Evolutionary conservation across 2,888 invertebrate genomes (phyloP).

Genomic region (Lycia hirtaria): DNA sequence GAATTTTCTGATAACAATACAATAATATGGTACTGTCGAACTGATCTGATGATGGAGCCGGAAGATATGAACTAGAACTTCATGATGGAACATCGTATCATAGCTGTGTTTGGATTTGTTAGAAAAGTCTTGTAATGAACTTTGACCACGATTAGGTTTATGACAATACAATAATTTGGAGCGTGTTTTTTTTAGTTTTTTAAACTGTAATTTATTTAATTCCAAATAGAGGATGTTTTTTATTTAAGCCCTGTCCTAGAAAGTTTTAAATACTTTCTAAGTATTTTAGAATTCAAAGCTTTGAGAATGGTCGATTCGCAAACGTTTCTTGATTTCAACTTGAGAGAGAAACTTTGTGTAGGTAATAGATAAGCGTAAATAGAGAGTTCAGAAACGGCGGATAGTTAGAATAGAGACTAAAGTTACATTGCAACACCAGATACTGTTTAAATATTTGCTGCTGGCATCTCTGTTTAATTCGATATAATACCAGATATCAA

Average conservation of each 20-base stretch:
- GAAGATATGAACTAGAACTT: too few species aligned
- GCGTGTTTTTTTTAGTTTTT: too few species aligned
- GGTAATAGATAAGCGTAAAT: conserved; percentile 4
- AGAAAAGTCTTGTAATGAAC: too few species aligned
- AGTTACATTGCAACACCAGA: conserved; percentile 11
- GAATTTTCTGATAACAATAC: too few species aligned
- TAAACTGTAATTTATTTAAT: too few species aligned
- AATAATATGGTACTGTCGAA: too few species aligned
- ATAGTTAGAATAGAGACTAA: conserved; percentile 2
- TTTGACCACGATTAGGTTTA: too few species aligned
- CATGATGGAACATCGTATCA: too few species aligned
- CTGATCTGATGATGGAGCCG: too few species aligned
- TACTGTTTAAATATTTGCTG: conserved; percentile 5
- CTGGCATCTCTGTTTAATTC: conserved; percentile 11
- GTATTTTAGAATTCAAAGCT: not conserved
- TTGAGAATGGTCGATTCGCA: not conserved
- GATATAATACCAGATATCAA: not conserved
- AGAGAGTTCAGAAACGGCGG: not conserved
- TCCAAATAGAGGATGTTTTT: not conserved
- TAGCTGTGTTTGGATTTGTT: too few species aligned
- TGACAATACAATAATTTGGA: too few species aligned
- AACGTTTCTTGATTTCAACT: not conserved
- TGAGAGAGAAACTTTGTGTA: not conserved
- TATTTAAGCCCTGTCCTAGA: not conserved
- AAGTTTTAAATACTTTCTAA: conserved; percentile 4